Conservation (phyloP, 2,797 vertebrate species). For the Alfaro cultratus region DNA sequence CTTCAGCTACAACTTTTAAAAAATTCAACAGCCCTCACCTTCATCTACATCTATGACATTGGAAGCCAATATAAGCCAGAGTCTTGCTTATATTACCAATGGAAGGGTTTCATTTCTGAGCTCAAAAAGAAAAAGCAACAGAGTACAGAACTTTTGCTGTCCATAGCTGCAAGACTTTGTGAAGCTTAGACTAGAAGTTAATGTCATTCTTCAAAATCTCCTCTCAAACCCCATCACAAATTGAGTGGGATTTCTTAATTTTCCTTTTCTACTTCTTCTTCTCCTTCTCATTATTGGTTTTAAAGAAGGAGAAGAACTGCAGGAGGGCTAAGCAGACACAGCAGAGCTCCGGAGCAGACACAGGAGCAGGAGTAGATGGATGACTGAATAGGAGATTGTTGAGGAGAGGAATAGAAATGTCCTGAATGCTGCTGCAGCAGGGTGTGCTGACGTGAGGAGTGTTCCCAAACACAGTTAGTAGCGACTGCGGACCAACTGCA, state of each 20-base stretch:
- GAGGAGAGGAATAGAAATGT: slow-evolving; percentile 69
- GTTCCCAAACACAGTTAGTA: slow-evolving; percentile 76
- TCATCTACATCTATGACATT: slow-evolving; percentile 31
- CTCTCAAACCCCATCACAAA: slow-evolving; percentile 30
- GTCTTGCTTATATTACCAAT: slow-evolving; percentile 20
- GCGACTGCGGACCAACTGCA: slow-evolving; percentile 74
- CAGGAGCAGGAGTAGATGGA: slow-evolving; percentile 60
- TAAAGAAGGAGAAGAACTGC: slow-evolving; percentile 21
- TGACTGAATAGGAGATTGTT: slow-evolving; percentile 59
- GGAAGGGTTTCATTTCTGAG: slow-evolving; percentile 7
- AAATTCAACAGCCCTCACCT: slow-evolving; percentile 16
- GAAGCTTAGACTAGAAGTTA: slow-evolving; percentile 45
- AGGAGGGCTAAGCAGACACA: slow-evolving; percentile 39
- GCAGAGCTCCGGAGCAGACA: slow-evolving; percentile 32
- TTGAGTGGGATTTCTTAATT: slow-evolving; percentile 9
- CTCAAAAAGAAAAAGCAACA: slow-evolving; percentile 30
- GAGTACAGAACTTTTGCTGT: slow-evolving; percentile 20
- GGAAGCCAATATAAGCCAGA: slow-evolving; percentile 37
- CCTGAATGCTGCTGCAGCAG: slow-evolving; percentile 71
- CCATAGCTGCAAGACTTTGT: slow-evolving; percentile 25
- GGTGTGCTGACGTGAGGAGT: slow-evolving; percentile 79
- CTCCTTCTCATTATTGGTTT: slow-evolving; percentile 20
- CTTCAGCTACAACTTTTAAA: slow-evolving; percentile 29
- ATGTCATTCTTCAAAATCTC: slow-evolving; percentile 39
- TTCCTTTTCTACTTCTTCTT: background rate